Evolutionary conservation across 1,140 invertebrate genomes (phyloP).

Genomic region (Drosophila sturtevanti): DNA sequence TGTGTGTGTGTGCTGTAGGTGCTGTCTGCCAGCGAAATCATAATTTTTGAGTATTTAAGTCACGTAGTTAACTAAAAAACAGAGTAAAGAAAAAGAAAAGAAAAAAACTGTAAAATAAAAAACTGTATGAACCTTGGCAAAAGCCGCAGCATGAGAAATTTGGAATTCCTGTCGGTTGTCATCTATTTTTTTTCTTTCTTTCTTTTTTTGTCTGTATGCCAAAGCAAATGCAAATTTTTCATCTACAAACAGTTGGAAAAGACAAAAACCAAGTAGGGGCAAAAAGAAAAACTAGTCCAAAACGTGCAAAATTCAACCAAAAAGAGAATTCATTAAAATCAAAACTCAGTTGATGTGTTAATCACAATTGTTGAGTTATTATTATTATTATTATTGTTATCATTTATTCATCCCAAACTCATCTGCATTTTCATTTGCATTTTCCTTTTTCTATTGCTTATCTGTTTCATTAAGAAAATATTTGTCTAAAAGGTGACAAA

Average conservation of each 20-base stretch:
- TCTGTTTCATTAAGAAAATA: slow-evolving; percentile 17
- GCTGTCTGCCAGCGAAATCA: slow-evolving; percentile 46
- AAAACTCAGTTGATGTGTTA: slow-evolving; percentile 48
- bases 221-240: slow-evolving; percentile 51
- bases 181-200: too few species aligned
- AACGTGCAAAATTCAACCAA: slow-evolving; percentile 23
- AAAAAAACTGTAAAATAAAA: too few species aligned
- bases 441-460: slow-evolving; percentile 19
- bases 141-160: slow-evolving; percentile 36
- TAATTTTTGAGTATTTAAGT: slow-evolving; percentile 62
- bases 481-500: slow-evolving; percentile 46
- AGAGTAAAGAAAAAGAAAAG: background rate
- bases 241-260: background rate
- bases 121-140: slow-evolving; percentile 18
- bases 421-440: slow-evolving; percentile 7
- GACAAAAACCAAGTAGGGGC: background rate
- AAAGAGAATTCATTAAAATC: slow-evolving; percentile 52
- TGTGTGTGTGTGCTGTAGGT: slow-evolving; percentile 6
- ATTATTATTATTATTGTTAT: background rate
- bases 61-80: slow-evolving; percentile 41
- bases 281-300: slow-evolving; percentile 44
- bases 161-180: slow-evolving; percentile 50
- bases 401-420: background rate
- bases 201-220: slow-evolving; percentile 10
- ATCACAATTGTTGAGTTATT: slow-evolving; percentile 21